phyloP scores from a whole-genome alignment of 2,888 invertebrate species.

The Heliconius aoede region DNA sequence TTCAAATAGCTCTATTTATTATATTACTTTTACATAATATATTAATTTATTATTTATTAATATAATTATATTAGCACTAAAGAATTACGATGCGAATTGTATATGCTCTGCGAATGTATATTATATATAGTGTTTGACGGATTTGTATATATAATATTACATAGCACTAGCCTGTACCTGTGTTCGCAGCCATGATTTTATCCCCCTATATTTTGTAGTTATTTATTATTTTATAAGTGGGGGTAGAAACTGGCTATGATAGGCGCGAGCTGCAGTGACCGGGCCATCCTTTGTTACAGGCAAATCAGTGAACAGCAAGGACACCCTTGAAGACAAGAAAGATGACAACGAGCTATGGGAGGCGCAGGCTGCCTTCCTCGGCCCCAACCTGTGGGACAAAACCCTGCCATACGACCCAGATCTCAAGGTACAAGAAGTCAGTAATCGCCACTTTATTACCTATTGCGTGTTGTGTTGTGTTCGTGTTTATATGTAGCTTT shows the following conservation, averaged over 20 bases:
- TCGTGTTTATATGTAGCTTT: slow-evolving; percentile 55
- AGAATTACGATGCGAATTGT: slow-evolving; percentile 17
- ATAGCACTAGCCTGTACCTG: slow-evolving; percentile 36
- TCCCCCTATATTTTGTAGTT: neutral
- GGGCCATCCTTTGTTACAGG: slow-evolving; percentile 81
- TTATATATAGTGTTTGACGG: neutral
- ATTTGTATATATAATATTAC: slow-evolving; percentile 17
- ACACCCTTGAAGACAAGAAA: slow-evolving; percentile 87
- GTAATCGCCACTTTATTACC: slow-evolving; percentile 78
- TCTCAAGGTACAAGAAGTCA: slow-evolving; percentile 94
- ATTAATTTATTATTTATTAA: neutral
- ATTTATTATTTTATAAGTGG: neutral
- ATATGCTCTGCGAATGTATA: slow-evolving; percentile 30
- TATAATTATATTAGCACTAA: slow-evolving; percentile 3
- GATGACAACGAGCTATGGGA: slow-evolving; percentile 95
- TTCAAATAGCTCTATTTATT: neutral
- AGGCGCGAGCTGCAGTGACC: slow-evolving; percentile 63
- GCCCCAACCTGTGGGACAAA: slow-evolving; percentile 98
- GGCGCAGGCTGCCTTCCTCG: slow-evolving; percentile 97
- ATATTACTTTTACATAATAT: neutral
- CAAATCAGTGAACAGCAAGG: slow-evolving; percentile 85
- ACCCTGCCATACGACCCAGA: slow-evolving; percentile 95
- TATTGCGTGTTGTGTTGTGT: slow-evolving; percentile 74
- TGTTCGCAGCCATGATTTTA: slow-evolving; percentile 33
- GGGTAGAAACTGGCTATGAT: slow-evolving; percentile 44